These are phyloP conservation scores for Antidorcas marsupialis DNA, from an alignment of 2,113 vertebrate species.

Conservation along the genomic window DNA sequence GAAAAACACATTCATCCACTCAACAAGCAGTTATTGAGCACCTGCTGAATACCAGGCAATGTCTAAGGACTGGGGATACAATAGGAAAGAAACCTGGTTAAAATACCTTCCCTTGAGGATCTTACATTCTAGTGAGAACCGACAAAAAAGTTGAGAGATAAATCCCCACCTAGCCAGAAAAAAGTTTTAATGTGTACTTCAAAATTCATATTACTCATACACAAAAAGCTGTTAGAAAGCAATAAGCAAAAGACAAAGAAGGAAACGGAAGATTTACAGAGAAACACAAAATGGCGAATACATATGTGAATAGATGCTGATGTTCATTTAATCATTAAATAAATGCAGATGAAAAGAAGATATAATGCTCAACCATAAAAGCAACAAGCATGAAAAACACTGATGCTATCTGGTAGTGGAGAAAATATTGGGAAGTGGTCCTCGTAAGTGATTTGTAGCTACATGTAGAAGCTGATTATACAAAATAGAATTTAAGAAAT, in stretches of 20 bases:
- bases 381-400: background rate
- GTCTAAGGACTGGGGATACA: background rate
- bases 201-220: background rate
- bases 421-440: background rate
- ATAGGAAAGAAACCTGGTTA: background rate
- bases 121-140: background rate
- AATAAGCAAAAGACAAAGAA: slow-evolving; percentile 12
- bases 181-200: background rate
- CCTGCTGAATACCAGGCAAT: background rate
- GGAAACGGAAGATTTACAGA: background rate
- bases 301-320: background rate
- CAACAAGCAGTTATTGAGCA: background rate
- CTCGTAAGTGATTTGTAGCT: background rate
- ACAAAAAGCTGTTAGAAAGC: background rate
- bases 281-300: background rate
- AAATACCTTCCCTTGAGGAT: background rate
- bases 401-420: background rate
- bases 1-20: background rate
- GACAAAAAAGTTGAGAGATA: background rate
- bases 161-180: background rate
- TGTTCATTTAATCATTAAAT: background rate
- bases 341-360: background rate
- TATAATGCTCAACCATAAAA: background rate
- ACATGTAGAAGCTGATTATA: background rate
- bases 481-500: background rate